A percentile compares a stretch with the other conserved stretches of the same genome.
phyloP scores from a whole-genome alignment of 2,888 invertebrate species.

The Drosophila tripunctata region DNA sequence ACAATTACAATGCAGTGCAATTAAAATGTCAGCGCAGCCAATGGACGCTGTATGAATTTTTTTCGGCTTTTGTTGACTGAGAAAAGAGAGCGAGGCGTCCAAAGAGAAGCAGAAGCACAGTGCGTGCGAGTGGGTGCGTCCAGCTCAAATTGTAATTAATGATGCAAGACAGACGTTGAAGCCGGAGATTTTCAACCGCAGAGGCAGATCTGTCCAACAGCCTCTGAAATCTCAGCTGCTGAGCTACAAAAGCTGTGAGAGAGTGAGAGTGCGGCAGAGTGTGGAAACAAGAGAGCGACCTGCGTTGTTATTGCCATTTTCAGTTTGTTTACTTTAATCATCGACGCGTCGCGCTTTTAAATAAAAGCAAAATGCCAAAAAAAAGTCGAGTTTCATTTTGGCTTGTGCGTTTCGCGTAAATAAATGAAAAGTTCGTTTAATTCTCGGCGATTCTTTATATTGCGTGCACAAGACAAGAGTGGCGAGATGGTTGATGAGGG shows the following conservation, averaged over 20 bases:
- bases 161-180: conserved; percentile 70
- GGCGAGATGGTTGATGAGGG: background rate
- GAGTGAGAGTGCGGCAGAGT: background rate
- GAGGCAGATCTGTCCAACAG: conserved; percentile 34
- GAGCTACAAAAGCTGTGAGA: conserved; percentile 30
- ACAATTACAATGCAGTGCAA: conserved; percentile 69
- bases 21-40: conserved; percentile 73
- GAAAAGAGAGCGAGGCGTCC: background rate
- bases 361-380: conserved; percentile 48
- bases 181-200: conserved; percentile 45
- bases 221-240: conserved; percentile 45
- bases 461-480: conserved; percentile 14
- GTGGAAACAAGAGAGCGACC: background rate
- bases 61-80: conserved; percentile 26
- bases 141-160: conserved; percentile 77
- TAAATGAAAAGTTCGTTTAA: conserved; percentile 78
- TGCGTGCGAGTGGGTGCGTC: conserved; percentile 32
- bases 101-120: background rate
- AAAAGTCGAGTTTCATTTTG: conserved; percentile 19
- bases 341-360: conserved; percentile 67
- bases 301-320: conserved; percentile 2
- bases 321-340: conserved; percentile 72
- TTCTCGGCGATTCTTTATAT: conserved; percentile 68
- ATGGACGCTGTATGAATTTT: conserved; percentile 28
- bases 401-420: conserved; percentile 67